Evolutionary conservation across 2,113 vertebrate genomes (phyloP).

Genomic region (Thomomys bottae): DNA sequence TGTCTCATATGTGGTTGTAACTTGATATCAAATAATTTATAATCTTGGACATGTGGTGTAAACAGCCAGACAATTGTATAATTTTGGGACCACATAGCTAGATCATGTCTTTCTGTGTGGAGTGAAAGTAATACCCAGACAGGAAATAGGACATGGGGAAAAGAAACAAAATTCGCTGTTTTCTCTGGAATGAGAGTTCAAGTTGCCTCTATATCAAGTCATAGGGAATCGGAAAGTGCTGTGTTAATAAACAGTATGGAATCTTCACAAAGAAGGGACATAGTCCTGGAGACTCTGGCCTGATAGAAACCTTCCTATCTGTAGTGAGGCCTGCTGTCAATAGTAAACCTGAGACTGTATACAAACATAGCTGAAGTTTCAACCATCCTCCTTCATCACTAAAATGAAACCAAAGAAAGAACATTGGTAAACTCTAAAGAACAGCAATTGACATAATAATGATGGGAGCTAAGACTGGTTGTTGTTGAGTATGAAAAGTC

Average conservation of each 20-base stretch:
- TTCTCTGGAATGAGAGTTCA: neutral
- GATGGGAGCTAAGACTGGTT: neutral
- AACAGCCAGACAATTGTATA: conserved; percentile 6
- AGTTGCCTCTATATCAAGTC: neutral
- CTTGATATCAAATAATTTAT: neutral
- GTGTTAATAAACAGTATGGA: neutral
- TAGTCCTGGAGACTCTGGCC: neutral
- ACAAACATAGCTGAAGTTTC: neutral
- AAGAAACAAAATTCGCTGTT: neutral
- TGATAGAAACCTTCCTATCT: neutral
- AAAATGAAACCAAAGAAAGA: neutral
- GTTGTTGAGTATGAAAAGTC: neutral
- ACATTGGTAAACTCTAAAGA: neutral
- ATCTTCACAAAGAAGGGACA: neutral
- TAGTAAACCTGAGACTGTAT: neutral
- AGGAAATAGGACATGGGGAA: neutral
- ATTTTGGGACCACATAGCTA: neutral
- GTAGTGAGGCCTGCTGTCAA: neutral
- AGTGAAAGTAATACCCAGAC: conserved; percentile 8
- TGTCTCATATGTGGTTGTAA: neutral
- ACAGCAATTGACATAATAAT: neutral
- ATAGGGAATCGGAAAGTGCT: neutral
- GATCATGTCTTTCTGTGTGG: neutral
- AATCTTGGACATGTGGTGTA: neutral
- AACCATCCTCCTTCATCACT: neutral